Conservation (phyloP, 2,888 invertebrate genomes). For the Drosophila glabriapex region DNA sequence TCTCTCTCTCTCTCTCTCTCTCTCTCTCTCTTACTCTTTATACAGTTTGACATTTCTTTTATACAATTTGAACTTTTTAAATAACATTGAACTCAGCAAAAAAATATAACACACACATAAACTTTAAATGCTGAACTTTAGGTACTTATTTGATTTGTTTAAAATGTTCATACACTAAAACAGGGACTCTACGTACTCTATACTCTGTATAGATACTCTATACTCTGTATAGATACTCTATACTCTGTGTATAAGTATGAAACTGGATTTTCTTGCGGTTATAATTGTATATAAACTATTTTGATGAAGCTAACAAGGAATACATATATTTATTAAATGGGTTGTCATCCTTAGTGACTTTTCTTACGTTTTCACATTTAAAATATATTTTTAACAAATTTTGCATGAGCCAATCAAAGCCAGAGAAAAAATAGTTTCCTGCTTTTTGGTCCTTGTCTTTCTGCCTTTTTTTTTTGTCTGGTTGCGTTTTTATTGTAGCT, state of each 20-base stretch:
- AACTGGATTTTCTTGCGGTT: neutral
- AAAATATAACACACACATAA: neutral
- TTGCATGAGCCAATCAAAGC: neutral
- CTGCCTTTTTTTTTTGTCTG: conserved; percentile 20
- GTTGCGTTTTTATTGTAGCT: conserved; percentile 30
- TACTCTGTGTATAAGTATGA: neutral
- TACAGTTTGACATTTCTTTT: conserved; percentile 63
- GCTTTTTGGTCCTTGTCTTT: neutral
- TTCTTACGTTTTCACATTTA: neutral
- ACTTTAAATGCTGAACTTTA: neutral
- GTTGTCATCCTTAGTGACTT: no score
- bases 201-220: neutral
- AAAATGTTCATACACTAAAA: no score
- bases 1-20: neutral
- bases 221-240: neutral
- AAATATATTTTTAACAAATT: neutral
- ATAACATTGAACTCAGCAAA: conserved; percentile 30
- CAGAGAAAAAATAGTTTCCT: neutral
- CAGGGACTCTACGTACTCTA: neutral
- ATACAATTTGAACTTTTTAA: conserved; percentile 51
- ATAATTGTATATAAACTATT: neutral
- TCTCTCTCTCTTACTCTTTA: conserved; percentile 5
- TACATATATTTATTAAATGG: neutral
- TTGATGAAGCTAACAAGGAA: neutral
- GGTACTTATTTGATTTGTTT: neutral